Base-by-base conservation (phyloP, 2,888 invertebrate genomes). In the Romanomermis culicivorax region DNA sequence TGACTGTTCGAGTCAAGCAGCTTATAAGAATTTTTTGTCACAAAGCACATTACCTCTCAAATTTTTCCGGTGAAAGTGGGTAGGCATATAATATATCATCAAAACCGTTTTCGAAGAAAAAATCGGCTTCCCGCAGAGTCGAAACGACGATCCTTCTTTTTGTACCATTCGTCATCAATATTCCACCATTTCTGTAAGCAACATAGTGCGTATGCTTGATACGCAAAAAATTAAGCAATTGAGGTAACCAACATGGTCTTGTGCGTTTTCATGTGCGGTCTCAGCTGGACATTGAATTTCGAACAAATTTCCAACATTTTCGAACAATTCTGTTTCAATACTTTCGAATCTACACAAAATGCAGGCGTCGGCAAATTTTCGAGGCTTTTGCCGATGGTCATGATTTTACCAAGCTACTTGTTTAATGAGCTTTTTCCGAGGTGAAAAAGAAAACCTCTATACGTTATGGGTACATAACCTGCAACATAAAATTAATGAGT, bases 191-290 rank as follows among this genome's bases (percentile, higher is more conserved):
- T 42, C 69, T 69, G 58, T 2, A 57, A 57, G 23, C 27, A 48
- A 24, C 17, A 23, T 23, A 24, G 20, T 7, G 14, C 53, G 7
- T 17, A 30, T 20, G n/a, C 4, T 29, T 26, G 20, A 30, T 11
- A n/a, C n/a, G n/a, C n/a, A n/a, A n/a, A n/a, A n/a, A n/a, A n/a
- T n/a, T n/a, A n/a, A n/a, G n/a, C n/a, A n/a, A n/a, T n/a, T n/a
- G n/a, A n/a, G n/a, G n/a, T n/a, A n/a, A n/a, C n/a, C 63, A 59
- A 68, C 69, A 66, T 53, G 17, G 69, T 68, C 60, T 71, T 70
- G 56, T 68, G 68, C 11, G 70, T 71, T 60, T 70, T 71, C 61
- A 66, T 68, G 55, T 70, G 68, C 1, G 68, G 64, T 42, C 70
- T 58, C 1, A 71, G 62, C 20, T 61, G 58, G 20, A 70, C 62